Percentiles rank a stretch among this genome's conserved stretches.
Conservation (phyloP, 1,140 invertebrate species). For the Calephelis virginiensis region DNA sequence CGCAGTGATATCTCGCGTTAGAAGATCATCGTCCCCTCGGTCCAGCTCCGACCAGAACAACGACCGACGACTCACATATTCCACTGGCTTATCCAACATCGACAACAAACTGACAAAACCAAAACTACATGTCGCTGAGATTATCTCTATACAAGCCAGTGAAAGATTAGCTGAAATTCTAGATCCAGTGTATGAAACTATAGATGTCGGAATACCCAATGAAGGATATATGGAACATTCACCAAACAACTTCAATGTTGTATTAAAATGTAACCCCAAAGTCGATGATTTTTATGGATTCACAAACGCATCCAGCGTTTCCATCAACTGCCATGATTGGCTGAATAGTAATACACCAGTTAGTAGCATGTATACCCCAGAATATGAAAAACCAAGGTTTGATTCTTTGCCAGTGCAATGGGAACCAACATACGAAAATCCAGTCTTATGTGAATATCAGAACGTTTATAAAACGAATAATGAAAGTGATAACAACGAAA, state of each 20-base stretch:
- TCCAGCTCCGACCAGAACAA: slow-evolving; percentile 41
- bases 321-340: slow-evolving; percentile 60
- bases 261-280: slow-evolving; percentile 40
- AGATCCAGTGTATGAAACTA: slow-evolving; percentile 67
- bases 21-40: slow-evolving; percentile 45
- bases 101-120: slow-evolving; percentile 51
- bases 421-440: slow-evolving; percentile 9
- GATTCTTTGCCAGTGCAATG: not conserved
- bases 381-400: slow-evolving; percentile 2
- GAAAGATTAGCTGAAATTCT: slow-evolving; percentile 67
- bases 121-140: slow-evolving; percentile 65
- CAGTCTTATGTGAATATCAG: slow-evolving; percentile 5
- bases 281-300: slow-evolving; percentile 54
- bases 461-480: not conserved
- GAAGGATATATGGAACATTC: slow-evolving; percentile 37
- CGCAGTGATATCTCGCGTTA: slow-evolving; percentile 58
- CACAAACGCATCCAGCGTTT: slow-evolving; percentile 56
- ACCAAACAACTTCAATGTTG: slow-evolving; percentile 40
- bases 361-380: slow-evolving; percentile 45
- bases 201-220: slow-evolving; percentile 49
- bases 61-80: slow-evolving; percentile 59
- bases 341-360: slow-evolving; percentile 45
- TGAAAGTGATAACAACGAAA: slow-evolving; percentile 15
- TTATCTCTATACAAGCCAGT: slow-evolving; percentile 63
- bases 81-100: slow-evolving; percentile 46